Evolutionary conservation across 2,797 vertebrate species (phyloP), one percentile per base, ranked within the genome.

Genomic region (Bucorvus abyssinicus): DNA sequence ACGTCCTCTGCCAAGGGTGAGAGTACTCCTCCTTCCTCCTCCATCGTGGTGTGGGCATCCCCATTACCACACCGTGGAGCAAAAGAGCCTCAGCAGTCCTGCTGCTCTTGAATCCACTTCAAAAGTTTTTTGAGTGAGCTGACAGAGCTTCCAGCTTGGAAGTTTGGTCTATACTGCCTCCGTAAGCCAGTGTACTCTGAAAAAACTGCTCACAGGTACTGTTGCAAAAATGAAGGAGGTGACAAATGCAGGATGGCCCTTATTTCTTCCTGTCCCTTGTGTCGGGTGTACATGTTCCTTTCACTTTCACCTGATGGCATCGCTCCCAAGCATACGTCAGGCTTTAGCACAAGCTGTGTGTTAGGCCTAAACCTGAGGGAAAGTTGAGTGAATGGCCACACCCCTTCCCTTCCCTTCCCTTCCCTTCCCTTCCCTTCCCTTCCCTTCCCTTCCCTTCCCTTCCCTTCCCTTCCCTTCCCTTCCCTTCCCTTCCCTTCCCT

Each of bases 11-110:
- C 20, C 10, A 2, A 40, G 49, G 18, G 10, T 34, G 14, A 44
- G 24, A 57, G 44, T 6, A 15, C 29, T 75, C 53, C 26, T 80
- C 38, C 18, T 32, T 47, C n/a, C 12, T 87, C 40, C 10, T 42
- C 45, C 0, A 0, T 55, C 59, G 14, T 2, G 7, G n/a, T 44
- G 11, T 0, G 0, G 26, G 38, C 16, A 8, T 47, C 22, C 26
- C 44, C 3, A 1, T 11, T 63, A 26, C 32, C 29, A 44, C 50
- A 59, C 16, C 4, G 12, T 60, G 44, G 26, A 74, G 26, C 30
- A 55, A 5, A 2, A 56, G 17, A 81, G 14, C 14, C 56, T 69
- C 44, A 45, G 44, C 26, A 74, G 29, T 21, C n/a, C 56, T 63
- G 42, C 53, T 55, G 59, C 36, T 78, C 53, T 50, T 73, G 30